phyloP scores from a whole-genome alignment of 1,140 invertebrate genomes.

The Drosophila erecta region DNA sequence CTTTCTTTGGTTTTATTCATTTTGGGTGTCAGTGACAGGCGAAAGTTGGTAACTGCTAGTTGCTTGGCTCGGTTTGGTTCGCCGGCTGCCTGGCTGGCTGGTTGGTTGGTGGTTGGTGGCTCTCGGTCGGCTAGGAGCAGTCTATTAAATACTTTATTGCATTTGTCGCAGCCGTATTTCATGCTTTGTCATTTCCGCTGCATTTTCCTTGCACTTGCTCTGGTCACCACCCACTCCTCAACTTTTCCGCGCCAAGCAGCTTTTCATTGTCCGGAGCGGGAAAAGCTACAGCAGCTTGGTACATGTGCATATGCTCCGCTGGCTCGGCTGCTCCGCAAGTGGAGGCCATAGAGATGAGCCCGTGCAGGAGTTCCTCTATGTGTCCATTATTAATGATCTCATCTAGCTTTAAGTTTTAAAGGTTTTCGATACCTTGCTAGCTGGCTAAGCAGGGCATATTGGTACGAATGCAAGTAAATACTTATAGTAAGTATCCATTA shows the following conservation, averaged over 20 bases:
- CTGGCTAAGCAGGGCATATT: too few relatives aligned
- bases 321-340: conserved; percentile 3
- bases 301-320: conserved; percentile 44
- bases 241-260: conserved; percentile 37
- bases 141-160: conserved; percentile 84
- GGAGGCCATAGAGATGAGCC: conserved; percentile 20
- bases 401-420: too few relatives aligned
- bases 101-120: conserved; percentile 20
- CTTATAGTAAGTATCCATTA: too few relatives aligned
- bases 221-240: conserved; percentile 5
- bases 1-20: conserved; percentile 43
- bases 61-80: conserved; percentile 37
- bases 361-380: neutral
- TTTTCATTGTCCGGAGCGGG: conserved; percentile 59
- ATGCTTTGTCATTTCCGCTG: conserved; percentile 83
- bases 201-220: conserved; percentile 75
- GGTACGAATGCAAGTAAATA: too few relatives aligned
- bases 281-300: conserved; percentile 7
- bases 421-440: too few relatives aligned
- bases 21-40: conserved; percentile 74
- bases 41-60: conserved; percentile 49
- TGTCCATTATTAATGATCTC: too few relatives aligned
- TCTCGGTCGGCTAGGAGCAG: conserved; percentile 65
- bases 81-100: neutral
- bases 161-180: conserved; percentile 83